Base-by-base conservation (phyloP, 2,888 invertebrate genomes). In the Steromphala cineraria region DNA sequence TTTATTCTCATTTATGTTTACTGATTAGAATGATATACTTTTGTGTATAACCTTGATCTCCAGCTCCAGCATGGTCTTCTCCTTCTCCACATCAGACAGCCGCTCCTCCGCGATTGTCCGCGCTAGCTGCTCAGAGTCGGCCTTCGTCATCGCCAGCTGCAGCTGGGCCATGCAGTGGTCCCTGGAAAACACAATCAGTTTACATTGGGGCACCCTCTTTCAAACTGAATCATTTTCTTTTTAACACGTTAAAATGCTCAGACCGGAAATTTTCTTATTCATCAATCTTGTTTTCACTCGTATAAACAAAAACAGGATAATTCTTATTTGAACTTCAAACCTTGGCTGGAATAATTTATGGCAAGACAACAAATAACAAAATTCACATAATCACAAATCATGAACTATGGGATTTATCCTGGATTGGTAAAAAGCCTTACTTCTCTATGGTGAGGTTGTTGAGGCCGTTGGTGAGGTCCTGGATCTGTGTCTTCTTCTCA, bases 71-170 rank as follows among this genome's bases (percentile, higher is more conserved):
- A 99, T 97, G 0, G 98, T 98, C 94, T 98, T 97, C 94, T 99
- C 98, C 93, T 98, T 99, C 93, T 99, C 99, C 24, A 99, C 94
- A 93, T 99, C 98, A 36, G 97, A 97, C 0, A 99, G 97, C 97
- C 98, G 98, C 93, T 99, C 99, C 4, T 98, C 98, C 13, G 92
- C 92, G 91, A 99, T 98, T 52, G 97, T 97, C 86, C 96, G 95
- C 2, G 98, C 97, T 85, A 98, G 94, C n/a, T 98, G 97, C 94
- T 99, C 98, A 0, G 97, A 96, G 94, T 99, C 98, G 0, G 97
- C 98, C 82, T 98, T 95, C 0, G 98, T 97, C 80, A 98, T 95
- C 13, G 98, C 97, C 81, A 98, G 95, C 94, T 98, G 97, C 89
- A 98, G 95, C 94, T 98, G 98, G 92, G 97, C 97, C 89, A 97